Conservation (phyloP, 2,888 invertebrate genomes). For the Asteroscopus sphinx region DNA sequence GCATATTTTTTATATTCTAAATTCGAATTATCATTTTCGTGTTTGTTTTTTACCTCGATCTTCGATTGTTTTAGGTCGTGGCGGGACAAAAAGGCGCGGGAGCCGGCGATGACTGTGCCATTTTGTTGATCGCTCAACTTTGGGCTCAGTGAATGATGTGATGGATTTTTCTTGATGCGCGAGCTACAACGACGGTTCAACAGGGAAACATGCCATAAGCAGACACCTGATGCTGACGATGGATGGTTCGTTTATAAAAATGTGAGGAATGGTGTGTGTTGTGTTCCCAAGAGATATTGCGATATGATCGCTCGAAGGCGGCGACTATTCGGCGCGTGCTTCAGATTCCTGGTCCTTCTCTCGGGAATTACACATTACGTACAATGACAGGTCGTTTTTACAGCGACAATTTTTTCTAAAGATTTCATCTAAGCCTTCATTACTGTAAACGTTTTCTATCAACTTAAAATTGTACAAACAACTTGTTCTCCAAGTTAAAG, state of each 20-base stretch:
- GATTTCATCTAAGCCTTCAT: conserved; percentile 80
- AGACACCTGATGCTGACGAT: conserved; percentile 67
- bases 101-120: conserved; percentile 82
- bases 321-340: conserved; percentile 86
- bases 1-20: conserved; percentile 80
- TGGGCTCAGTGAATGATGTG: conserved; percentile 50
- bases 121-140: conserved; percentile 69
- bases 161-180: conserved; percentile 61
- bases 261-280: conserved; percentile 65
- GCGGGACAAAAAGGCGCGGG: conserved; percentile 77
- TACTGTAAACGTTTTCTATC: conserved; percentile 84
- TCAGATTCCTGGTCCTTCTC: conserved; percentile 78
- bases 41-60: conserved; percentile 75
- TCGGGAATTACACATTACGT: conserved; percentile 85
- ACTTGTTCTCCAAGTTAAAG: conserved; percentile 68
- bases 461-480: conserved; percentile 81
- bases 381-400: conserved; percentile 86
- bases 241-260: conserved; percentile 61
- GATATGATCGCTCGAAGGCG: conserved; percentile 80
- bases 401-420: conserved; percentile 72
- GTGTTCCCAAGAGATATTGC: conserved; percentile 81
- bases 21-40: conserved; percentile 82
- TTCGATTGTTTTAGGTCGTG: conserved; percentile 83
- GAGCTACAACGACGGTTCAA: conserved; percentile 69
- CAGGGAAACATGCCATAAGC: conserved; percentile 59